phyloP scores from a whole-genome alignment of 2,113 vertebrate genomes.

The Tonatia bakeri region DNA sequence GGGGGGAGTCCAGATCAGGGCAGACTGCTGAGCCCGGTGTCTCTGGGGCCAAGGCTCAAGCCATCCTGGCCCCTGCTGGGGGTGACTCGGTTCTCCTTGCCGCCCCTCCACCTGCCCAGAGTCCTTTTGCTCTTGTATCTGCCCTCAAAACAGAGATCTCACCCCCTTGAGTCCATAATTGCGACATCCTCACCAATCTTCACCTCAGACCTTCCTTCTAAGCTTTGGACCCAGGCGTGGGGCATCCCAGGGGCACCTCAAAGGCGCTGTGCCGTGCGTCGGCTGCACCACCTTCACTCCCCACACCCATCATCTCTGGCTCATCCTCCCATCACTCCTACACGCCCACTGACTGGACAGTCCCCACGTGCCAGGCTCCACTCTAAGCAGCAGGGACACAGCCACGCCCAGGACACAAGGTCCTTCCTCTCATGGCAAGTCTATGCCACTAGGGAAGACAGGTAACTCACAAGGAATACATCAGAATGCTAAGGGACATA shows the following conservation, averaged over 20 bases:
- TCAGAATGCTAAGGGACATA: neutral
- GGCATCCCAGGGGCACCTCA: neutral
- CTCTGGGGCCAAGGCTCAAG: neutral
- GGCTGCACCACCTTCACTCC: neutral
- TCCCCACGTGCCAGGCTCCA: neutral
- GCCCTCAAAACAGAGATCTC: neutral
- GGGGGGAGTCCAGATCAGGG: neutral
- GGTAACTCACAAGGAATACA: neutral
- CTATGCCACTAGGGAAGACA: neutral
- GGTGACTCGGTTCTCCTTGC: neutral
- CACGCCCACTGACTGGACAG: neutral
- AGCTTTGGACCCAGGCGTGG: neutral
- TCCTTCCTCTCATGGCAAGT: neutral
- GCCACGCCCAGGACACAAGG: neutral
- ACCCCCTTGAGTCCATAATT: neutral
- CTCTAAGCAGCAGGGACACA: neutral
- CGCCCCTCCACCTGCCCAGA: neutral
- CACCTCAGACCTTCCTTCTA: neutral
- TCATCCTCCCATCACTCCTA: neutral
- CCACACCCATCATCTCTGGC: neutral
- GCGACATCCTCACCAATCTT: neutral
- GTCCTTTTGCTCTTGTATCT: neutral
- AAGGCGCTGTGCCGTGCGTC: neutral
- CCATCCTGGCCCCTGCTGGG: neutral
- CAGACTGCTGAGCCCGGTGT: neutral